A percentile compares a stretch with the other conserved stretches of the same genome.
Evolutionary conservation across 1,140 invertebrate genomes (phyloP).

Genomic region (Zaprionus ghesquierei): DNA sequence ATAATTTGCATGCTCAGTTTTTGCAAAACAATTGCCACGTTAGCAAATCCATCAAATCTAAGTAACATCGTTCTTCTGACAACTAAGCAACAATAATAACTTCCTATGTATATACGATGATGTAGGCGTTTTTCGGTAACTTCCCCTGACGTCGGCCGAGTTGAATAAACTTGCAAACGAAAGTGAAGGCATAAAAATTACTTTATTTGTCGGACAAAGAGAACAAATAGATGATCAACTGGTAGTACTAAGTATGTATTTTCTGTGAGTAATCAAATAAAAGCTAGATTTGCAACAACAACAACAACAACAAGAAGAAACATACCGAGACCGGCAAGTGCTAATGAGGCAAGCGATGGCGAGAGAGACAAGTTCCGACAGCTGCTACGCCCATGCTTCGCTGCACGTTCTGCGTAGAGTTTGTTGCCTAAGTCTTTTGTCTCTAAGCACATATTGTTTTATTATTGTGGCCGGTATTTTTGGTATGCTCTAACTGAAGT

Average conservation of each 20-base stretch:
- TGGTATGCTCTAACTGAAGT: constrained; percentile 11
- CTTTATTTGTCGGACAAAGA: constrained; percentile 19
- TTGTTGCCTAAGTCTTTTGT: constrained; percentile 73
- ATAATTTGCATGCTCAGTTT: background rate
- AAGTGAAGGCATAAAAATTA: constrained; percentile 63
- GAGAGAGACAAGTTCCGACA: constrained; percentile 22
- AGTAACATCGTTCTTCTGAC: background rate
- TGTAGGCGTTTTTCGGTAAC: constrained; percentile 44
- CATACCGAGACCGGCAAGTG: constrained; percentile 30
- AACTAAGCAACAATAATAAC: constrained; percentile 21
- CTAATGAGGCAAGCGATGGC: constrained; percentile 53
- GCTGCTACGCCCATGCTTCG: constrained; percentile 54
- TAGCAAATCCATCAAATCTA: constrained; percentile 8
- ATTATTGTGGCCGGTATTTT: background rate
- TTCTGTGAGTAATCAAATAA: background rate
- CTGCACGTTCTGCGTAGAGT: constrained; percentile 63
- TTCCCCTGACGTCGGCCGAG: constrained; percentile 50
- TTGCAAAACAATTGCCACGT: background rate
- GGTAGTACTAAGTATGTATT: background rate
- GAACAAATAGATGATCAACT: background rate
- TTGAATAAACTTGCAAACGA: constrained; percentile 66
- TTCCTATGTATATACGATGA: constrained; percentile 48
- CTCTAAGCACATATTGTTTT: constrained; percentile 19
- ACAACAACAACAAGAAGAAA: constrained; percentile 4
- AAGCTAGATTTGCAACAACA: constrained; percentile 30